Evolutionary conservation across 2,888 invertebrate species (phyloP).

Genomic region (Epinotia bilunana): DNA sequence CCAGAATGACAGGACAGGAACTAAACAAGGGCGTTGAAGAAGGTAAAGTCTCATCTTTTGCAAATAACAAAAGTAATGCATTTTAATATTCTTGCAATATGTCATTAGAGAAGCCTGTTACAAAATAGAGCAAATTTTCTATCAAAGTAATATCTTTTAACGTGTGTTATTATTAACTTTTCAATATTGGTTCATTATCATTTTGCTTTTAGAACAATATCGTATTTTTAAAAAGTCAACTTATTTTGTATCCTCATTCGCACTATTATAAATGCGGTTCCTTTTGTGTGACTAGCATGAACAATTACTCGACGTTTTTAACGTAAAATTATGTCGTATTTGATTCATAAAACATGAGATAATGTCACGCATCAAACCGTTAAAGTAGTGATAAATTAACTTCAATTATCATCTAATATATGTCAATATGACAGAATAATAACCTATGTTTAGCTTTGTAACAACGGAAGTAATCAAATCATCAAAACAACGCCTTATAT

Average conservation of each 20-base stretch:
- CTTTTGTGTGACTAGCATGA: not conserved
- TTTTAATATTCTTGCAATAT: too few species aligned
- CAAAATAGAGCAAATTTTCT: too few species aligned
- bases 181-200: not conserved
- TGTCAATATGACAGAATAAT: not conserved
- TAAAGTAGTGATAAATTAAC: constrained; percentile 15
- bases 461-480: not conserved
- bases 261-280: not conserved
- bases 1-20: constrained; percentile 88
- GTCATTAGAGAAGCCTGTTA: too few species aligned
- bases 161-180: not conserved
- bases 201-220: too few species aligned
- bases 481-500: too few species aligned
- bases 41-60: constrained; percentile 80
- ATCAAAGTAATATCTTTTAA: too few species aligned
- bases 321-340: not conserved
- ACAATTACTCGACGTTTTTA: not conserved
- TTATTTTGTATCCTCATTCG: not conserved
- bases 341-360: constrained; percentile 24
- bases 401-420: constrained; percentile 7
- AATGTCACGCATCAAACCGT: constrained; percentile 11
- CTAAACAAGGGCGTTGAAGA: constrained; percentile 89
- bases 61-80: not conserved
- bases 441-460: not conserved
- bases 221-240: not conserved